Evolutionary conservation across 2,113 vertebrate genomes (phyloP).

Genomic region (Bubo blakistoni): DNA sequence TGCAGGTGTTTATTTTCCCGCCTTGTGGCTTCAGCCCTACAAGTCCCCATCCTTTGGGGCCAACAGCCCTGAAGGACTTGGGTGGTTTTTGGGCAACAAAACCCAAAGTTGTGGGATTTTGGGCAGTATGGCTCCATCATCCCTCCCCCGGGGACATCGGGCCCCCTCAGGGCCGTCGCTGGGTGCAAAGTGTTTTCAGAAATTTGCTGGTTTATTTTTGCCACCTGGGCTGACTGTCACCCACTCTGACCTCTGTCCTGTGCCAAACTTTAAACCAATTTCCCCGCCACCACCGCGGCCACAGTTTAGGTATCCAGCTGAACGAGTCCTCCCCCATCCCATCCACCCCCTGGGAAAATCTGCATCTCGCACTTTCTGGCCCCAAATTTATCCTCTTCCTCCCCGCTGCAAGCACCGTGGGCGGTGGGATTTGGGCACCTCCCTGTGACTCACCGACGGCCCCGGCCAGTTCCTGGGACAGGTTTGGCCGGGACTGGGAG

Average conservation of each 20-base stretch:
- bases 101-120: neutral
- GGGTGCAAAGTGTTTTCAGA: neutral
- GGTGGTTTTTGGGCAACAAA: neutral
- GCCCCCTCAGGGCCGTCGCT: rapidly evolving
- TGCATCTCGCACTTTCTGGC: rapidly evolving
- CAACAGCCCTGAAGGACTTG: neutral
- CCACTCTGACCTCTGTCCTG: neutral
- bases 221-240: neutral
- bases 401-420: rapidly evolving
- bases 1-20: neutral
- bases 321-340: neutral
- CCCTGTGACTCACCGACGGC: neutral
- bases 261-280: rapidly evolving
- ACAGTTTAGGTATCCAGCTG: rapidly evolving
- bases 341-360: neutral
- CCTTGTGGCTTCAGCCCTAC: rapidly evolving
- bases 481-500: neutral
- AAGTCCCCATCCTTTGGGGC: neutral
- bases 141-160: rapidly evolving
- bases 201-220: neutral
- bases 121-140: neutral
- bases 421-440: neutral
- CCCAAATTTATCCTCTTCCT: neutral
- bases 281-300: rapidly evolving
- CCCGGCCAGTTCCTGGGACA: neutral